Conservation (phyloP, 2,888 invertebrate species). For the Sinotaia quadrata region DNA sequence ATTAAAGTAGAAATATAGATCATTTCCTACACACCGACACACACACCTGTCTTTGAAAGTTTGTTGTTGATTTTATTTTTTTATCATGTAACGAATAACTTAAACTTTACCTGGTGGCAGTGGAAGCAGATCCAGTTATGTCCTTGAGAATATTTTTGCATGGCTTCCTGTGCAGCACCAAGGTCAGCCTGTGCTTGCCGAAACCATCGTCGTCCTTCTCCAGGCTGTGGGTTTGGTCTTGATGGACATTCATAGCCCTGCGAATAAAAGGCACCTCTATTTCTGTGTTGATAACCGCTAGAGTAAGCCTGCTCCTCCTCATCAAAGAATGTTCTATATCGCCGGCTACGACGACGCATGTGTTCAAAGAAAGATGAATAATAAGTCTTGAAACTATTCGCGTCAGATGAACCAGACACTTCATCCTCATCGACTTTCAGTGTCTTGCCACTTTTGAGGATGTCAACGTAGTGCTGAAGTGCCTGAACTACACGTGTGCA, state of each 20-base stretch:
- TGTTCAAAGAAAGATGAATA: constrained; percentile 9
- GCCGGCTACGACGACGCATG: not conserved
- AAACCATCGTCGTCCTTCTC: constrained; percentile 49
- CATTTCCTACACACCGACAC: no score
- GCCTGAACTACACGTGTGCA: constrained; percentile 45
- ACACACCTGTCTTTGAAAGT: no score
- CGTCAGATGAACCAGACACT: not conserved
- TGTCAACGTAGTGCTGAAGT: constrained; percentile 36
- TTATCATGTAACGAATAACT: no score
- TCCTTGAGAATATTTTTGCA: constrained; percentile 26
- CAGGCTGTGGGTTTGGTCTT: constrained; percentile 37
- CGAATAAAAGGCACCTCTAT: no score
- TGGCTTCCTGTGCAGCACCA: constrained; percentile 39
- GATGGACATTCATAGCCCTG: not conserved
- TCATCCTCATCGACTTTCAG: constrained; percentile 33
- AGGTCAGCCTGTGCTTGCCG: constrained; percentile 50
- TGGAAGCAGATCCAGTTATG: constrained; percentile 53
- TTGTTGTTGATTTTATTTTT: no score
- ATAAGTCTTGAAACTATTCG: not conserved
- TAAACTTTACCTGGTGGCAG: constrained; percentile 48
- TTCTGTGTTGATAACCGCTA: no score
- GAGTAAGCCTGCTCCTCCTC: not conserved
- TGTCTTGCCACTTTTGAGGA: constrained; percentile 36
- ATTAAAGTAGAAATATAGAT: no score
- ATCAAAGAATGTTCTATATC: not conserved